Base-by-base conservation (phyloP, 2,888 invertebrate genomes). In the Morpho helenor region DNA sequence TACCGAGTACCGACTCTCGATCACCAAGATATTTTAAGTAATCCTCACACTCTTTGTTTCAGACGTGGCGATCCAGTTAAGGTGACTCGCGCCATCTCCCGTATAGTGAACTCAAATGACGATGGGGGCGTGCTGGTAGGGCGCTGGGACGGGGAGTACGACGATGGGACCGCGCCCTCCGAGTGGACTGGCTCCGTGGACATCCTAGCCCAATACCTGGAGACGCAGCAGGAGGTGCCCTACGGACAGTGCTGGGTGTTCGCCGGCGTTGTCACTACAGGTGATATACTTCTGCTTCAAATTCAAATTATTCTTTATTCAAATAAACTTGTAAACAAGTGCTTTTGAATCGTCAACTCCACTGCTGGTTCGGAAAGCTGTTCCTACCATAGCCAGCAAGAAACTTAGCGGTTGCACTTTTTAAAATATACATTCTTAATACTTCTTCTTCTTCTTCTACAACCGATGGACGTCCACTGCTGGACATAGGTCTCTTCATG, bases 201-300 rank as follows among this genome's bases (percentile, higher is more conserved):
- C 49, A 96, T 96, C 71, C 81, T 97, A 54, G 93, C 94, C 56
- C 87, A 96, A 75, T 97, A 94, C 82, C 76, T 92, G 65, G 92
- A 92, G 76, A 93, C 90, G 0, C 91, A 92, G 62, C 82, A 91
- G 48, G 92, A 94, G 7, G 96, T 97, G 7, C 92, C 92, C 16
- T 97, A 95, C 71, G 97, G 96, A 4, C 97, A 97, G 75, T 97
- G 97, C 77, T 97, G 96, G 96, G 96, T 96, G 2, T 97, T 96
- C 74, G 94, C 96, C 41, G 96, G 96, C 0, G 94, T 96, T 9
- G 93, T 94, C 2, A 95, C 95, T n/a, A 94, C 96, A 66, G 91
- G 95, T 95, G 77, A 78, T 79, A 16, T 16, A 1, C 16, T 16
- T 16, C 16, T 16, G 16, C 16, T 16, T 16, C 16, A 16, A 16